Evolutionary conservation across 2,113 vertebrate species (phyloP), one percentile per base, ranked within the genome.

Genomic region (Phyllopteryx taeniolatus): DNA sequence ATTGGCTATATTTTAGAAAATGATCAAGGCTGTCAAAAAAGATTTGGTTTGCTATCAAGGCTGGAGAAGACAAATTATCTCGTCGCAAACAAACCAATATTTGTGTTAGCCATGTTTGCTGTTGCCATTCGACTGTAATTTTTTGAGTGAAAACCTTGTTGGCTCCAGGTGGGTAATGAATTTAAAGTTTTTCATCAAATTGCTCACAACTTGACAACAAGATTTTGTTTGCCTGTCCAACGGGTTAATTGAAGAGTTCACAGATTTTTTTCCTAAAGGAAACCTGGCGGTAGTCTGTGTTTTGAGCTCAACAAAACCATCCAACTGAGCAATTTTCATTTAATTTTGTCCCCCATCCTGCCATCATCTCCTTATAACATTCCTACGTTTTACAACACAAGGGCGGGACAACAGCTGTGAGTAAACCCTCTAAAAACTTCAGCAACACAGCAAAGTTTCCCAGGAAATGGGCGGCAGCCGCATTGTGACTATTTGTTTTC

Each of bases 321-420:
- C 59, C 59, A 8, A 35, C 14, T 35, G 59, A 61, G 59, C 84
- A 80, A 78, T 75, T 87, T 88, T 85, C 88, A 91, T 88, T 86
- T 47, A 79, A 86, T 91, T 85, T 87, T 81, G 79, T 87, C 72
- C 77, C 79, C 27, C 31, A 76, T 85, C 77, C 59, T 61, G 59
- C 84, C 74, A 74, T 78, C 74, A 74, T 78, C 82, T 87, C 65
- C 59, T 35, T 61, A 61, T 35, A 61, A 61, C 85, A 89, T 92
- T 93, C 83, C 84, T 77, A 69, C 79, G 74, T 85, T 92, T 92
- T 90, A 91, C 87, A 88, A 85, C 85, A 78, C 79, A 47, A 81
- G 77, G 81, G 74, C 82, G 57, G 79, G 77, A 87, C 84, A 83
- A 71, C 73, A 78, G 69, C 79, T 64, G 59, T 64, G 59, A 67